Evolutionary conservation across 2,888 invertebrate genomes (phyloP).

Genomic region (Pristionchus mayeri): DNA sequence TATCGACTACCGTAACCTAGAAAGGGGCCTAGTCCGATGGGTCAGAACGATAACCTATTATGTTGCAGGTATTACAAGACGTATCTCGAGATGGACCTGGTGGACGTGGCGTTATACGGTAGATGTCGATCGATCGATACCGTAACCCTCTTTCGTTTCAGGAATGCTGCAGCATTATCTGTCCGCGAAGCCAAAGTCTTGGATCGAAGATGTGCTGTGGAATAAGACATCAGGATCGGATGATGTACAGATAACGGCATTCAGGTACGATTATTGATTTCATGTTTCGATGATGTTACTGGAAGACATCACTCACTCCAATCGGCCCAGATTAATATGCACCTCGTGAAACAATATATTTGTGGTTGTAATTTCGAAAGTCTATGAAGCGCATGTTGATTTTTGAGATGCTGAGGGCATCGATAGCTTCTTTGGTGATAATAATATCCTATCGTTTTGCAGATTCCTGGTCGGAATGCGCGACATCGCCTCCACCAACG

Average conservation of each 20-base stretch:
- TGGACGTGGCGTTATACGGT: constrained; percentile 68
- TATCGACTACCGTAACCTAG: background rate
- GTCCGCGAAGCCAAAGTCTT: constrained; percentile 63
- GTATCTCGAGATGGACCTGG: constrained; percentile 65
- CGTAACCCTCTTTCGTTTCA: background rate
- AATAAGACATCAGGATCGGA: constrained; percentile 52
- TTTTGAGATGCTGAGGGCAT: too few species aligned
- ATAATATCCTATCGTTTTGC: too few species aligned
- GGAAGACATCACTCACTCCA: too few species aligned
- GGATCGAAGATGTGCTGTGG: constrained; percentile 74
- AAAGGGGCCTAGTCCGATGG: background rate
- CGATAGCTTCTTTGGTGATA: too few species aligned
- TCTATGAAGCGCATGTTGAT: too few species aligned
- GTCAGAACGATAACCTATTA: background rate
- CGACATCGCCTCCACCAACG: constrained; percentile 70
- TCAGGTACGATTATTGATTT: background rate
- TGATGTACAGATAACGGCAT: constrained; percentile 18
- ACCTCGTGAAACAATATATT: too few species aligned
- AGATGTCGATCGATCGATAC: background rate
- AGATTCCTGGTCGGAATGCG: constrained; percentile 74
- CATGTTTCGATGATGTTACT: too few species aligned
- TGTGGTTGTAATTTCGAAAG: too few species aligned
- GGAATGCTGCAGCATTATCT: constrained; percentile 70
- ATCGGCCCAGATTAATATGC: too few species aligned
- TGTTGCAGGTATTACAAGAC: constrained; percentile 66